Percentiles rank a stretch among this genome's conserved stretches.
Evolutionary conservation across 2,797 vertebrate genomes (phyloP).

Genomic region (Ptychobarbus kaznakovi): DNA sequence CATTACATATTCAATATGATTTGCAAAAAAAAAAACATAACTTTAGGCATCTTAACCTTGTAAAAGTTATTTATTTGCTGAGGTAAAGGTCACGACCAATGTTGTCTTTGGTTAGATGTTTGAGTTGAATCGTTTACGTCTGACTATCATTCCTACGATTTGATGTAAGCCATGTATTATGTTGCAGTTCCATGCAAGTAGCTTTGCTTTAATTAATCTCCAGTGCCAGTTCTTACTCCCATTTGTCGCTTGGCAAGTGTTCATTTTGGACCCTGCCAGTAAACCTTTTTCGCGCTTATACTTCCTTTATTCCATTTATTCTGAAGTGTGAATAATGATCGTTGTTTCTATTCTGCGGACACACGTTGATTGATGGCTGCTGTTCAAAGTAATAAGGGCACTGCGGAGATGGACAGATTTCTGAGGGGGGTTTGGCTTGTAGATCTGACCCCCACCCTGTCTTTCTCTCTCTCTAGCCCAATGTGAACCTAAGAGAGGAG

Average conservation of each 20-base stretch:
- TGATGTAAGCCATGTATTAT: neutral
- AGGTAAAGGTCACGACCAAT: neutral
- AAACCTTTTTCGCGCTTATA: conserved; percentile 12
- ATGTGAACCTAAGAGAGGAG: conserved; percentile 53
- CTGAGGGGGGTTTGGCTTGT: conserved; percentile 47
- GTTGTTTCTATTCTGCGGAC: conserved; percentile 54
- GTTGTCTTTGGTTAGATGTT: neutral
- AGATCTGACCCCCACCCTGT: conserved; percentile 40
- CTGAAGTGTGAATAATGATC: conserved; percentile 58
- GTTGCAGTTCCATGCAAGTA: neutral
- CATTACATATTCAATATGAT: neutral
- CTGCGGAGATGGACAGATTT: conserved; percentile 59
- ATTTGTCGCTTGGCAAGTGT: conserved; percentile 9
- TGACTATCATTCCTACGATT: neutral
- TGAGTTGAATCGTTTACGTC: neutral
- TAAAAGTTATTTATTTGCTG: neutral
- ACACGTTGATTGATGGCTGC: conserved; percentile 55
- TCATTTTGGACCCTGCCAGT: conserved; percentile 14
- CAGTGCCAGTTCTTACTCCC: neutral
- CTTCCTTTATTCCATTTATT: conserved; percentile 8
- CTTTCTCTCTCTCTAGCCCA: conserved; percentile 44
- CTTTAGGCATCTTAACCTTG: neutral
- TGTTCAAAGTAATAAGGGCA: conserved; percentile 56
- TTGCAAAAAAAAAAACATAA: neutral
- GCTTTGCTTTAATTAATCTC: neutral